Base-by-base conservation (phyloP, 1,140 invertebrate species). In the Eufriesea mexicana region DNA sequence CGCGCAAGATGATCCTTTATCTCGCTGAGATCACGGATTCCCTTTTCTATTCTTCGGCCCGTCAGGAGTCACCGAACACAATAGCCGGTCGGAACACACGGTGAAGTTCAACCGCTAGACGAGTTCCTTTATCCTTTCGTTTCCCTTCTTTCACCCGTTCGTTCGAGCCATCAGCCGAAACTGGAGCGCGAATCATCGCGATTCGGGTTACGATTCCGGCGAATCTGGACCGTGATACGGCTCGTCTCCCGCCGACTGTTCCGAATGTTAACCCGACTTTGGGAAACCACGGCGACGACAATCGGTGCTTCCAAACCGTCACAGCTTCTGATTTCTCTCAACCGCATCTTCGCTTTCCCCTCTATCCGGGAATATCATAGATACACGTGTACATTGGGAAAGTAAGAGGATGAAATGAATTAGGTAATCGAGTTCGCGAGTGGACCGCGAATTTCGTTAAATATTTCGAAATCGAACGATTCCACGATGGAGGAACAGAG, bases 1-100 rank as follows among this genome's bases (percentile, higher is more conserved):
- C 66, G 45, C 66, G 72, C 73, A 83, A 86, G 72, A 51, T 71
- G 67, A 81, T 87, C 71, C 77, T 87, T 87, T 87, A 86, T 84
- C 62, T 68, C 72, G 81, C 62, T 67, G 85, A 64, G 87, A 84
- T 84, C 75, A 77, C 57, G 61, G 57, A 35, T 66, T 57, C 76
- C 35, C 23, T 59, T 70, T 66, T 49, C 86, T 77, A 87, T 87
- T 87, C 85, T 87, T 35, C n/a, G 67, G 62, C 20, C 70, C 62
- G 76, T 80, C 86, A 85, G 59, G 16, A 73, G 16, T 25, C 4
- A 68, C 57, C 47, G 51, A 49, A 57, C 61, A 87, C 86, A 87
- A 87, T 87, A 55, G 81, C 54, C 28, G 51, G 45, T 28, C 16
- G 25, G 54, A 75, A 72, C 55, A 55, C 64, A 16, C 70, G 35